Percentiles rank a stretch among this genome's conserved stretches.
Evolutionary conservation across 2,888 invertebrate genomes (phyloP).

Genomic region (Limnephilus lunatus): DNA sequence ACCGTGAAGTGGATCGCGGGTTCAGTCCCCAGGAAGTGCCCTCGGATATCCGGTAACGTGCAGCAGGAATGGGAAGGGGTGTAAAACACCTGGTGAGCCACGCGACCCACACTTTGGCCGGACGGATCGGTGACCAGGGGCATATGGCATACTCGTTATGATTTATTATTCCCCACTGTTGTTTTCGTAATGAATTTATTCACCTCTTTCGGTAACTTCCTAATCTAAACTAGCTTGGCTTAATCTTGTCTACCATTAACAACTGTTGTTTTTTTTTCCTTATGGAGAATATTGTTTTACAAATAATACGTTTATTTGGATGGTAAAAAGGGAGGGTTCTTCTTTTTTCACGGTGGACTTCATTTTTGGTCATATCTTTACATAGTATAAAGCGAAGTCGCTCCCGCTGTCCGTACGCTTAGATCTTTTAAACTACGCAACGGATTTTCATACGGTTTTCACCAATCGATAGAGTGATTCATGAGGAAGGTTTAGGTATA

Average conservation of each 20-base stretch:
- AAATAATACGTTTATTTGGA: background rate
- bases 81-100: slow-evolving; percentile 57
- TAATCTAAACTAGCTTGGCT: background rate
- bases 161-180: background rate
- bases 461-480: too few species aligned
- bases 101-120: slow-evolving; percentile 49
- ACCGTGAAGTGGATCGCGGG: slow-evolving; percentile 30
- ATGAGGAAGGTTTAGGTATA: too few species aligned
- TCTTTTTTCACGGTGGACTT: background rate
- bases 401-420: too few species aligned
- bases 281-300: too few species aligned
- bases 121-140: slow-evolving; percentile 18
- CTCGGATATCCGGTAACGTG: slow-evolving; percentile 44
- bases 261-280: background rate
- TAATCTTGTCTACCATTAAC: background rate
- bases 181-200: background rate
- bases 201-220: background rate
- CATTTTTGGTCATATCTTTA: background rate
- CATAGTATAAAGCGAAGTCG: too few species aligned
- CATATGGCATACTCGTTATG: slow-evolving; percentile 30
- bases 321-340: background rate
- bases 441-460: too few species aligned
- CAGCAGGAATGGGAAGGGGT: slow-evolving; percentile 22
- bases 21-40: slow-evolving; percentile 29
- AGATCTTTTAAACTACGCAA: too few species aligned